Evolutionary conservation across 2,888 invertebrate species (phyloP).

Genomic region (Drosophila prostipennis): DNA sequence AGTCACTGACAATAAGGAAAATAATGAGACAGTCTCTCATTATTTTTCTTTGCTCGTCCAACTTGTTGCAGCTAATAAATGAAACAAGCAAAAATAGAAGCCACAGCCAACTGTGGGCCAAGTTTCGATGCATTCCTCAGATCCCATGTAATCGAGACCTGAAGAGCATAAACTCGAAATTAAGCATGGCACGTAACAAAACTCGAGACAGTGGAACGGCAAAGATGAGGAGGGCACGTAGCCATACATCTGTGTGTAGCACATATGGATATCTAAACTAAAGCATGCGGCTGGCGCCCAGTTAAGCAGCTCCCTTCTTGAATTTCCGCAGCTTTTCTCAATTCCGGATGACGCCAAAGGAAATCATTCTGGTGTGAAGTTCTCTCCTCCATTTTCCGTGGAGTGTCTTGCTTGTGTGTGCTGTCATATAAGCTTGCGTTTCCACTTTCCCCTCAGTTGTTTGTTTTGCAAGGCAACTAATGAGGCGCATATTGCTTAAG

Average conservation of each 20-base stretch:
- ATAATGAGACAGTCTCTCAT: background rate
- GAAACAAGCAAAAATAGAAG: constrained; percentile 20
- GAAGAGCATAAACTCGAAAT: constrained; percentile 61
- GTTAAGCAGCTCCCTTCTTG: constrained; percentile 13
- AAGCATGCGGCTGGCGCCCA: constrained; percentile 45
- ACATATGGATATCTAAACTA: constrained; percentile 63
- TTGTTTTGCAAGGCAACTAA: constrained; percentile 60
- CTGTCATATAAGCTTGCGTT: constrained; percentile 16
- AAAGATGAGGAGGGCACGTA: constrained; percentile 63
- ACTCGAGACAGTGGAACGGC: constrained; percentile 31
- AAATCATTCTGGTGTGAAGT: constrained; percentile 75
- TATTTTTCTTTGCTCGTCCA: constrained; percentile 28
- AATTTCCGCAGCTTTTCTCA: constrained; percentile 55
- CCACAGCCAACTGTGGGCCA: constrained; percentile 27
- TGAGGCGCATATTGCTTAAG: constrained; percentile 77
- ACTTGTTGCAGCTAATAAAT: constrained; percentile 64
- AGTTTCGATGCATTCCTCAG: constrained; percentile 53
- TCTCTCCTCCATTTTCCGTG: constrained; percentile 29
- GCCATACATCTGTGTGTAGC: constrained; percentile 21
- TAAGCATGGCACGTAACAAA: constrained; percentile 45
- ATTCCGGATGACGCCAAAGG: constrained; percentile 56
- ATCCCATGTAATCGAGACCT: constrained; percentile 63
- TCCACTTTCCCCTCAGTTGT: constrained; percentile 23
- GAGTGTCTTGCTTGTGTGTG: constrained; percentile 2
- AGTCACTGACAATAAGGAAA: background rate